Percentiles rank a stretch among this genome's conserved stretches.
phyloP scores from a whole-genome alignment of 30 jellyfish, hydroid and myxozoan species.

The Cassiopea andromeda region DNA sequence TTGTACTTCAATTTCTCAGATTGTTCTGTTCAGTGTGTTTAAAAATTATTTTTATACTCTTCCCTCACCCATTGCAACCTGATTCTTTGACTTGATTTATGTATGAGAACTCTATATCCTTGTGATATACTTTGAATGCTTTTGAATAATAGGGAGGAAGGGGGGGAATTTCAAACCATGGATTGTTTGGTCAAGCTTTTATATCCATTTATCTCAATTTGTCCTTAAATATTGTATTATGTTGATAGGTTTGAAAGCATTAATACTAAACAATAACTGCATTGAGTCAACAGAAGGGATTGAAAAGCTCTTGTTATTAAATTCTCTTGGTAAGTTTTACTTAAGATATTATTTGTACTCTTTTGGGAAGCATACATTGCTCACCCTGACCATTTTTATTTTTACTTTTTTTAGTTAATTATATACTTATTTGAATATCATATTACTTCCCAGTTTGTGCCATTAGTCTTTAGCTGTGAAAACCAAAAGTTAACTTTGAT shows the following conservation, averaged over 20 bases:
- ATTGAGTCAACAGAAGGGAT: slow-evolving; percentile 62
- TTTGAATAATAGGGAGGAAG: no score
- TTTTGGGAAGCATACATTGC: no score
- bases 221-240: neutral
- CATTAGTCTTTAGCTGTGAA: neutral
- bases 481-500: neutral
- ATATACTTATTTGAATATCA: no score
- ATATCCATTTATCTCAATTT: neutral
- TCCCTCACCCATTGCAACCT: no score
- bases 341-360: neutral
- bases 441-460: neutral
- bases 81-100: no score
- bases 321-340: slow-evolving; percentile 75
- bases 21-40: no score
- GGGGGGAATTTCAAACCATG: neutral
- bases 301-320: slow-evolving; percentile 42
- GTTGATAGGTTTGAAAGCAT: slow-evolving; percentile 74
- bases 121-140: no score
- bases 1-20: neutral
- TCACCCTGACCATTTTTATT: no score
- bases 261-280: slow-evolving; percentile 77
- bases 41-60: no score
- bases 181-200: neutral
- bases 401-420: no score
- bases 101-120: no score